Conservation (phyloP, 2,113 vertebrate genomes). For the Epinephelus lanceolatus region DNA sequence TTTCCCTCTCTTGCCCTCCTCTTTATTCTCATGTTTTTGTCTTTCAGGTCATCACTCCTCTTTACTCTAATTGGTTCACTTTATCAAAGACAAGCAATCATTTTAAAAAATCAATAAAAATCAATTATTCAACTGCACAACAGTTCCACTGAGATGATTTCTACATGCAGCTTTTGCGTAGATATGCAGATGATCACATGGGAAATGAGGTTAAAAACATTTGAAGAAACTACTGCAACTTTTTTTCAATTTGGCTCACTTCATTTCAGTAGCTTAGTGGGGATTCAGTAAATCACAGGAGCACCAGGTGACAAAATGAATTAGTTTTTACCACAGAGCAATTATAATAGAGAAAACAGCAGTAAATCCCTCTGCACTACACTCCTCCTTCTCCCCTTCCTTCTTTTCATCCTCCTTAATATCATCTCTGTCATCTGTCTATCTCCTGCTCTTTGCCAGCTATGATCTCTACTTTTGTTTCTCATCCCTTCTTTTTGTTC, state of each 20-base stretch:
- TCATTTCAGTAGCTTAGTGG: constrained; percentile 6
- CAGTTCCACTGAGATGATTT: not conserved
- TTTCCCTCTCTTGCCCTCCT: not conserved
- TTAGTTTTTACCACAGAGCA: constrained; percentile 29
- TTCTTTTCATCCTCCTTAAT: not conserved
- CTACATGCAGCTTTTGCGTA: not conserved
- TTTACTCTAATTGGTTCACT: not conserved
- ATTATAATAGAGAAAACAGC: constrained; percentile 32
- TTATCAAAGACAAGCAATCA: not conserved
- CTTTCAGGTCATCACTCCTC: not conserved
- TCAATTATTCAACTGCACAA: not conserved
- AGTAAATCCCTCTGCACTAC: not conserved
- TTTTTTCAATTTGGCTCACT: constrained; percentile 17
- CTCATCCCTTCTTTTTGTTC: not conserved
- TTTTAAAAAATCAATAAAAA: not conserved
- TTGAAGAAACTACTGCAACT: not conserved
- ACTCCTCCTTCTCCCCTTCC: constrained; percentile 2
- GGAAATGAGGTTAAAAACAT: not conserved
- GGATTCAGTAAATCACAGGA: constrained; percentile 20
- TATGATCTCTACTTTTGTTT: not conserved
- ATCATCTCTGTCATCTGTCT: not conserved
- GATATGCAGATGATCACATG: not conserved
- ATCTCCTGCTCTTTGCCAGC: not conserved
- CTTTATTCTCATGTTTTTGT: not conserved
- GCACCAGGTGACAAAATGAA: constrained; percentile 43